A percentile compares a stretch with the other conserved stretches of the same genome.
Evolutionary conservation across 2,797 vertebrate genomes (phyloP).

Genomic region (Paratrypauchen microcephalus): DNA sequence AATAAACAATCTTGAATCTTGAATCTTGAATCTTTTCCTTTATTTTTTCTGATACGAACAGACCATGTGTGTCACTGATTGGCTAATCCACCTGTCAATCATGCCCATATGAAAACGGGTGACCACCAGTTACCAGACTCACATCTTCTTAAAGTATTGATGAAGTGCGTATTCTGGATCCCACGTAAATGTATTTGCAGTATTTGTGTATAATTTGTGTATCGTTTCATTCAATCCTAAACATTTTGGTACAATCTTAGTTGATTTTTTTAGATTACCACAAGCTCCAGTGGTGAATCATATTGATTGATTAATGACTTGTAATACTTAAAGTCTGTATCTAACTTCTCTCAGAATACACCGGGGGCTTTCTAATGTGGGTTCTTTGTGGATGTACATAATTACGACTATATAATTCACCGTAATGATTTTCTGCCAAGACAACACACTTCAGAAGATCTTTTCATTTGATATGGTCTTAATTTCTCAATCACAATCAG

Average conservation of each 20-base stretch:
- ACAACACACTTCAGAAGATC: conserved; percentile 4
- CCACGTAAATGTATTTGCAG: neutral
- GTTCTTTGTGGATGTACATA: conserved; percentile 19
- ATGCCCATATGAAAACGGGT: no score
- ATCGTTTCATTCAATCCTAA: neutral
- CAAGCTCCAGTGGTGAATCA: neutral
- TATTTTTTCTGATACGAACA: no score
- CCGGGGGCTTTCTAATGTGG: neutral
- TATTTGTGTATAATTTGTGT: neutral
- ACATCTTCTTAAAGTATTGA: no score
- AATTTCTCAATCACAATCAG: conserved; percentile 8
- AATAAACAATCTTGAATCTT: no score
- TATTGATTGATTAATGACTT: neutral
- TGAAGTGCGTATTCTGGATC: no score
- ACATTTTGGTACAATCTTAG: neutral
- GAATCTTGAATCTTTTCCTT: no score
- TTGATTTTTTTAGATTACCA: neutral
- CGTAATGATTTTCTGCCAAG: conserved; percentile 14
- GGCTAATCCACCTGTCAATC: no score
- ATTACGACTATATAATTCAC: conserved; percentile 8
- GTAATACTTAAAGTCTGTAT: conserved; percentile 5
- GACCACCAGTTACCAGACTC: no score
- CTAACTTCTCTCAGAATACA: neutral
- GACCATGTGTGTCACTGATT: no score
- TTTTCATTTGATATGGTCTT: conserved; percentile 2